Evolutionary conservation across 2,797 vertebrate genomes (phyloP).

Genomic region (Betta splendens): DNA sequence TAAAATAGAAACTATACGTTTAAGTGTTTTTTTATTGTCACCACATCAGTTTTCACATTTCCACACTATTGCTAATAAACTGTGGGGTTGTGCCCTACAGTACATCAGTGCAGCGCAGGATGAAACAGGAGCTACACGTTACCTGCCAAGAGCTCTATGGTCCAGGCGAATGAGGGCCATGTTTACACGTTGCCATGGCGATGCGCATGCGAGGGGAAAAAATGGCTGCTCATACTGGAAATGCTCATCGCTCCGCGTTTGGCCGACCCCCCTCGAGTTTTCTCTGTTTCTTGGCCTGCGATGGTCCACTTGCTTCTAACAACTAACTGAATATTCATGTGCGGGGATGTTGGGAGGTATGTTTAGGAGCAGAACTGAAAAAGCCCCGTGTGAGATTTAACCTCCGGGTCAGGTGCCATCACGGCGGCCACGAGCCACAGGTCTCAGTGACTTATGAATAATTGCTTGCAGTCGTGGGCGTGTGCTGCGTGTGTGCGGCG

Average conservation of each 20-base stretch:
- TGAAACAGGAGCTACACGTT: conserved; percentile 52
- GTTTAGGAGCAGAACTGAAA: conserved; percentile 22
- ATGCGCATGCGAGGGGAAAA: conserved; percentile 64
- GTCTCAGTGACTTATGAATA: conserved; percentile 68
- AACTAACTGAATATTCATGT: conserved; percentile 54
- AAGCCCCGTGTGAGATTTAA: conserved; percentile 51
- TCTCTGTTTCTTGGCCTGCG: conserved; percentile 46
- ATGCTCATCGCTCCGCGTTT: conserved; percentile 73
- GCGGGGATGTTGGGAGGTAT: conserved; percentile 30
- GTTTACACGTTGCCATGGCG: conserved; percentile 79
- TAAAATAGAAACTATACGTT: conserved; percentile 19
- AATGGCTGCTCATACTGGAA: conserved; percentile 74
- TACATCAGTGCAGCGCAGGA: conserved; percentile 36
- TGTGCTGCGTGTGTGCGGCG: conserved; percentile 49
- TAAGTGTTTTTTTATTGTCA: conserved; percentile 29
- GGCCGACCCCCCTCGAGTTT: conserved; percentile 54
- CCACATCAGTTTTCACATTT: conserved; percentile 40
- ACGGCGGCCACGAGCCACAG: conserved; percentile 52
- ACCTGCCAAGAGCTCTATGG: conserved; percentile 68
- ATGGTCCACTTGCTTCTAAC: conserved; percentile 46
- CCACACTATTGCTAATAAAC: conserved; percentile 50
- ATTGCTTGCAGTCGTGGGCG: conserved; percentile 73
- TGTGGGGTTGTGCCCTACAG: conserved; percentile 34
- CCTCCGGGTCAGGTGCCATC: conserved; percentile 66
- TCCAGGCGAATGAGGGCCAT: conserved; percentile 64